Base-by-base conservation (phyloP, 2,888 invertebrate genomes). In the Actias luna region DNA sequence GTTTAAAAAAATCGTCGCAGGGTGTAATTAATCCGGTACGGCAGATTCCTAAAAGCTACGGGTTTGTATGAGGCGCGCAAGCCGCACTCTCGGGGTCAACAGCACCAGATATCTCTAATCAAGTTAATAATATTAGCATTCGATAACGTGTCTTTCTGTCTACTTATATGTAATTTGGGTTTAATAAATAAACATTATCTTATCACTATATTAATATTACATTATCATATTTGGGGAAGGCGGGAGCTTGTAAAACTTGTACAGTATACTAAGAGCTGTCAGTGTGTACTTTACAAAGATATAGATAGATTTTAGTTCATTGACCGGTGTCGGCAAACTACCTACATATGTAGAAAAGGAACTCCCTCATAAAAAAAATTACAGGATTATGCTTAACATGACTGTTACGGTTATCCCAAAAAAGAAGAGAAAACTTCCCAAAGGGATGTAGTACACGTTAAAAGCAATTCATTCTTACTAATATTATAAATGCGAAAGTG, bases 111-210 rank as follows among this genome's bases (percentile, higher is more conserved):
- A 42, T 42, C 42, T n/a, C 8, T 42, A 18, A 42, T 42, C 18
- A 42, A 18, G 18, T 42, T 42, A n/a, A 42, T 42, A 18, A 18
- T 42, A 42, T 18, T 42, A 8, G 42, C 42, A 18, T 42, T 42
- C n/a, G 42, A 42, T 42, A 42, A 42, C 0, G 18, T n/a, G 8
- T n/a, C 42, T 7, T 18, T 18, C 7, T 18, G 18, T 42, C 42
- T 8, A 22, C 3, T 3, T 12, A 50, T 14, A 12, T 25, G 46
- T 42, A 18, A 42, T 42, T 42, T n/a, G 22, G 46, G 18, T 46
- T 46, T 46, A 46, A 46, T 46, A 46, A 46, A 46, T 46, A 46
- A n/a, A n/a, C n/a, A n/a, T n/a, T n/a, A n/a, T n/a, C n/a, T 46
- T 46, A 18, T 18, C 42, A 5, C 16, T 16, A 36, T 18, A 33